Evolutionary conservation across 2,888 invertebrate species (phyloP).

Genomic region (Matsumyia berberina): DNA sequence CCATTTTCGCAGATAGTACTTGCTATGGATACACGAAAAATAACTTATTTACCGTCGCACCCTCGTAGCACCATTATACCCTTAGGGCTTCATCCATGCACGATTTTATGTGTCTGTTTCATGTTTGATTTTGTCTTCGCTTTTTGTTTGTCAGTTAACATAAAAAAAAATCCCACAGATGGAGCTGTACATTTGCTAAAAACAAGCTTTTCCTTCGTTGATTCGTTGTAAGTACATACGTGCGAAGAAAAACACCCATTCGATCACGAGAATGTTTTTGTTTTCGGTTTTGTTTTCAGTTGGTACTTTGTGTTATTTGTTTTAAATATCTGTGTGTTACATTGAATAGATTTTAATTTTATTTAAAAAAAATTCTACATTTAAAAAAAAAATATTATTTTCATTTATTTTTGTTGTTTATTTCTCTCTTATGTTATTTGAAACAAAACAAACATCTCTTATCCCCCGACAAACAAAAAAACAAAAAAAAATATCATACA

Average conservation of each 20-base stretch:
- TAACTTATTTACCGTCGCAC: too few species aligned
- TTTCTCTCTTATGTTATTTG: conserved; percentile 62
- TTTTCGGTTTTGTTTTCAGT: conserved; percentile 7
- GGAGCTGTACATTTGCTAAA: conserved; percentile 17
- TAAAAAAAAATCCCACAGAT: neutral
- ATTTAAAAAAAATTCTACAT: conserved; percentile 21
- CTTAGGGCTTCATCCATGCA: too few species aligned
- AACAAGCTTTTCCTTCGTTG: conserved; percentile 23
- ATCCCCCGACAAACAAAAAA: conserved; percentile 27
- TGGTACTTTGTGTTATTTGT: conserved; percentile 38
- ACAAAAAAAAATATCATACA: conserved; percentile 29
- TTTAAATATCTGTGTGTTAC: conserved; percentile 32
- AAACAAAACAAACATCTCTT: conserved; percentile 59
- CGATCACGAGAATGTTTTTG: conserved; percentile 15
- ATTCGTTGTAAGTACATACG: conserved; percentile 45
- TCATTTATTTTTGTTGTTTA: conserved; percentile 58
- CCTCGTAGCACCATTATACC: too few species aligned
- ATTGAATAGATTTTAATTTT: conserved; percentile 33
- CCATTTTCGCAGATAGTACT: too few species aligned
- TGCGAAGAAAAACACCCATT: neutral
- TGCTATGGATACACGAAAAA: too few species aligned
- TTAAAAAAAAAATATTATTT: conserved; percentile 41
- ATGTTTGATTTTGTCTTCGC: neutral
- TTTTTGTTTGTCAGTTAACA: neutral
- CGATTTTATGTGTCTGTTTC: too few species aligned